Conservation (phyloP, 2,888 invertebrate species). For the Andrena marginata region DNA sequence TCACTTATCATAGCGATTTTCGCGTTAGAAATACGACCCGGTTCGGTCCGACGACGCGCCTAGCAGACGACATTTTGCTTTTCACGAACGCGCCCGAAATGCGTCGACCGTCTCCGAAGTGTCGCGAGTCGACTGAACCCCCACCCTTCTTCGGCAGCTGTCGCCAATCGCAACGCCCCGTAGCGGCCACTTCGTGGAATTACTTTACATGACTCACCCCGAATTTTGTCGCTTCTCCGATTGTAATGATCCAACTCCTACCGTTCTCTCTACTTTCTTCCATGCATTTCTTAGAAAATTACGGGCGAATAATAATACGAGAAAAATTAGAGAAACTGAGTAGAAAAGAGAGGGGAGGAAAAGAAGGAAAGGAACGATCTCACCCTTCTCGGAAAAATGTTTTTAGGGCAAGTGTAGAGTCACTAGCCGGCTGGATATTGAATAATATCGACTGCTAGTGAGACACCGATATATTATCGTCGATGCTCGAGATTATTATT, state of each 20-base stretch:
- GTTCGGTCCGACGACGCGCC: slow-evolving; percentile 81
- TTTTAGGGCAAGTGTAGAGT: not conserved
- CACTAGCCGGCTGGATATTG: not conserved
- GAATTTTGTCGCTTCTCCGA: not conserved
- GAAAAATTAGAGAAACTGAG: not conserved
- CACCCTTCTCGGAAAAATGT: not conserved
- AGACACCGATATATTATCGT: slow-evolving; percentile 1
- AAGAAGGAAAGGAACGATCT: not conserved
- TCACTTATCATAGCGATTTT: slow-evolving; percentile 77
- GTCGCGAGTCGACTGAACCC: slow-evolving; percentile 3
- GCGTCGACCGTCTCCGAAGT: slow-evolving; percentile 55
- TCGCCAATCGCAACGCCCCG: slow-evolving; percentile 11
- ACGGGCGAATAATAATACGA: not conserved
- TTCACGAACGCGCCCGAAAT: slow-evolving; percentile 67
- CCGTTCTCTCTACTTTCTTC: not conserved
- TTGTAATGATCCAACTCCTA: slow-evolving; percentile 1
- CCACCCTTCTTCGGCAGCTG: not conserved
- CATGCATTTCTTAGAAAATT: not conserved
- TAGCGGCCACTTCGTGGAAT: not conserved
- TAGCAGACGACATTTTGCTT: slow-evolving; percentile 83
- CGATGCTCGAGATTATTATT: slow-evolving; percentile 15
- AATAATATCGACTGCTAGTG: not conserved
- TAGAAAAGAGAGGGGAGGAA: not conserved
- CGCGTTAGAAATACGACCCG: slow-evolving; percentile 79
- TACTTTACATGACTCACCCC: not conserved